A percentile compares a stretch with the other conserved stretches of the same genome.
phyloP scores from a whole-genome alignment of 2,888 invertebrate species.

The Erebia palarica region DNA sequence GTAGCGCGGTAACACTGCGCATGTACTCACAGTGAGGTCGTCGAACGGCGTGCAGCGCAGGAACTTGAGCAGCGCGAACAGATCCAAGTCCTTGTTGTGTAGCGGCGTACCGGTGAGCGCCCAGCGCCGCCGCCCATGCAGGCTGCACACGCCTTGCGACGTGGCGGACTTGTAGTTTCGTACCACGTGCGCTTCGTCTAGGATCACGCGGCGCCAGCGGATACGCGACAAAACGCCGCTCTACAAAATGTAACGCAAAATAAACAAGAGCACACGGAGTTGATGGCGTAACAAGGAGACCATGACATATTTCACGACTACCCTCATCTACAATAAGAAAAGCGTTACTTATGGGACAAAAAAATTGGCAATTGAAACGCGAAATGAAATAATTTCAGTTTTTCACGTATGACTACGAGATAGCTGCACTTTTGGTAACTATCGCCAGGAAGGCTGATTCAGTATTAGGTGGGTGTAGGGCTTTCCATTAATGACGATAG shows the following conservation, averaged over 20 bases:
- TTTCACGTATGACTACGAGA: no score
- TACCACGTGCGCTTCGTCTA: slow-evolving; percentile 97
- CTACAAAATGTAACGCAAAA: slow-evolving; percentile 46
- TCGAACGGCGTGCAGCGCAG: slow-evolving; percentile 94
- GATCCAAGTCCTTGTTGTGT: slow-evolving; percentile 94
- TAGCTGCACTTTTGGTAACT: no score
- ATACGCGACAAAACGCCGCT: slow-evolving; percentile 85
- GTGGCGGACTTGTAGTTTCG: slow-evolving; percentile 93
- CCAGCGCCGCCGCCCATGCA: slow-evolving; percentile 83
- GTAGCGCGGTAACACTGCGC: background rate
- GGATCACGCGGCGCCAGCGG: slow-evolving; percentile 92
- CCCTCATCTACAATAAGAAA: no score
- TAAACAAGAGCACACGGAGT: no score
- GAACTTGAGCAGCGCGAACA: slow-evolving; percentile 92
- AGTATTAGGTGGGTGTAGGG: no score
- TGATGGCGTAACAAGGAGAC: no score
- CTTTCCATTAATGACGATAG: no score
- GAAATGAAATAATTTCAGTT: no score
- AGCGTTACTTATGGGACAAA: background rate
- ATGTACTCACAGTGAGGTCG: slow-evolving; percentile 79
- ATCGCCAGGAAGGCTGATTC: no score
- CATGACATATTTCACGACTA: no score
- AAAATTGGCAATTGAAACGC: no score
- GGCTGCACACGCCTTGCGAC: slow-evolving; percentile 86
- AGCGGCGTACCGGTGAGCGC: slow-evolving; percentile 97